These are phyloP conservation scores for Microhierax caerulescens DNA, from an alignment of 2,797 vertebrate species.

Conservation along the genomic window DNA sequence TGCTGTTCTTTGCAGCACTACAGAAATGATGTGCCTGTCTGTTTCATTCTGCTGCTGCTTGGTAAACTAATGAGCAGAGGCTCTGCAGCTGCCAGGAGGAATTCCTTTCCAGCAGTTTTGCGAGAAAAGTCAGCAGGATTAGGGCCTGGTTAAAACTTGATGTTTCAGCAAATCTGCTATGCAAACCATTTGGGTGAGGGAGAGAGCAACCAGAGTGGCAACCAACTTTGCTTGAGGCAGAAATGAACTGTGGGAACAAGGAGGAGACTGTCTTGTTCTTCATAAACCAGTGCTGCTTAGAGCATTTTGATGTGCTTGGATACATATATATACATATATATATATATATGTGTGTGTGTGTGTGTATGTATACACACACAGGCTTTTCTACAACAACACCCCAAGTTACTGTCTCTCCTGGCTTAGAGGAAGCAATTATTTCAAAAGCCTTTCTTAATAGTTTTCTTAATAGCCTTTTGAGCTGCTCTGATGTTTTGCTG, in stretches of 20 bases:
- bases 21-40: slow-evolving; percentile 28
- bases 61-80: slow-evolving; percentile 41
- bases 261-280: slow-evolving; percentile 27
- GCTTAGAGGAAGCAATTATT: slow-evolving; percentile 41
- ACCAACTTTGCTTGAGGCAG: slow-evolving; percentile 55
- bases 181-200: slow-evolving; percentile 57
- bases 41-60: neutral
- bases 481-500: slow-evolving; percentile 9
- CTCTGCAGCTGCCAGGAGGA: slow-evolving; percentile 63
- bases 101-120: slow-evolving; percentile 68
- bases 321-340: neutral
- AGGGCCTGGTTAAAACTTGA: slow-evolving; percentile 63
- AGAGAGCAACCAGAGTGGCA: slow-evolving; percentile 62
- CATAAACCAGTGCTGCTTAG: neutral
- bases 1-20: neutral
- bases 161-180: slow-evolving; percentile 63
- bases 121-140: slow-evolving; percentile 62
- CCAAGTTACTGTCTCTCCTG: neutral
- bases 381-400: neutral
- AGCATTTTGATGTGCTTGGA: neutral
- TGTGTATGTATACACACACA: no score
- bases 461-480: neutral
- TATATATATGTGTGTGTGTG: no score
- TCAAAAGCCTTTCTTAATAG: slow-evolving; percentile 19
- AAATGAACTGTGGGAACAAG: slow-evolving; percentile 52